Percentiles rank a stretch among this genome's conserved stretches.
Conservation (phyloP, 2,113 vertebrate genomes). For the Phocoena phocoena region DNA sequence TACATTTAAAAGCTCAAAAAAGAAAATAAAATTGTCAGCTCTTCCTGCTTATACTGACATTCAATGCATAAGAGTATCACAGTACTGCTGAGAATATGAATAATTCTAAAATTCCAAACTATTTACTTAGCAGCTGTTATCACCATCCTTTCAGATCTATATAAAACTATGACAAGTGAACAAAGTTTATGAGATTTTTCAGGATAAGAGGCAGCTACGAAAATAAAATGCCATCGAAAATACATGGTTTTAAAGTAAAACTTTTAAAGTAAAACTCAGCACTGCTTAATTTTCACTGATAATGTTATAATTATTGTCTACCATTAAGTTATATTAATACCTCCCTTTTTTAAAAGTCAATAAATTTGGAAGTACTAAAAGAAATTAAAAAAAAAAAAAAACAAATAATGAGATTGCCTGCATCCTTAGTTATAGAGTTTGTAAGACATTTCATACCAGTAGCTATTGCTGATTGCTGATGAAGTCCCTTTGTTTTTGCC, state of each 20-base stretch:
- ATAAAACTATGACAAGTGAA: background rate
- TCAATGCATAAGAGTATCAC: background rate
- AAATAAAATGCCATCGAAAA: background rate
- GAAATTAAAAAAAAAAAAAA: background rate
- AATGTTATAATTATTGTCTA: background rate
- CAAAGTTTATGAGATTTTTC: background rate
- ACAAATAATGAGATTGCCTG: background rate
- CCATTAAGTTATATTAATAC: background rate
- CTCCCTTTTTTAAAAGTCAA: background rate
- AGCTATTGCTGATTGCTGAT: background rate
- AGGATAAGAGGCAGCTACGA: background rate
- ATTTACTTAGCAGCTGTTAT: background rate
- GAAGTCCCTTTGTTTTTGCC: background rate
- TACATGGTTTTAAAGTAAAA: background rate
- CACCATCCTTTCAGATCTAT: background rate
- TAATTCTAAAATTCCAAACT: background rate
- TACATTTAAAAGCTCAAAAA: background rate
- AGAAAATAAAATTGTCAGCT: background rate
- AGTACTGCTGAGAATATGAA: background rate
- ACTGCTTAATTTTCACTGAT: background rate
- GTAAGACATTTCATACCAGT: background rate
- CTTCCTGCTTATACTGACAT: background rate
- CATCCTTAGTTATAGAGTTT: background rate
- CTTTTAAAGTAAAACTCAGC: background rate
- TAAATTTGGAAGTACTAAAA: background rate